These are phyloP conservation scores for Agonopterix heracliana DNA, from an alignment of 2,888 invertebrate species.

Conservation along the genomic window DNA sequence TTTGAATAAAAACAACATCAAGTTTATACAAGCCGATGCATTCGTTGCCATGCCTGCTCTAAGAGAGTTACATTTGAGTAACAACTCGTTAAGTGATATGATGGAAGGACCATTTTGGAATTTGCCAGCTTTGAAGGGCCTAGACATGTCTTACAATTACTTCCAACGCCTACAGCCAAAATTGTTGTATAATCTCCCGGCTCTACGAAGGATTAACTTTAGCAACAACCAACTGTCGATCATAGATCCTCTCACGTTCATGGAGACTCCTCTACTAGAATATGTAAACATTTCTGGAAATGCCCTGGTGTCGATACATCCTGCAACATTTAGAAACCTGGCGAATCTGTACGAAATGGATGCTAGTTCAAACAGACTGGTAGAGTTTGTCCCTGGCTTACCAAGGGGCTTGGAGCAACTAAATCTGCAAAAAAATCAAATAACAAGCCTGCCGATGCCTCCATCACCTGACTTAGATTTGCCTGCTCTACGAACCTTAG, in stretches of 20 bases:
- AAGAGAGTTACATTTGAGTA: constrained; percentile 86
- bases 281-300: constrained; percentile 88
- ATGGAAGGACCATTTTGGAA: constrained; percentile 89
- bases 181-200: constrained; percentile 84
- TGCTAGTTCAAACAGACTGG: constrained; percentile 81
- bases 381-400: constrained; percentile 86
- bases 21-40: constrained; percentile 85
- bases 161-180: constrained; percentile 83
- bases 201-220: constrained; percentile 84
- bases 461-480: constrained; percentile 82
- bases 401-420: constrained; percentile 86
- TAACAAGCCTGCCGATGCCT: constrained; percentile 78
- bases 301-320: constrained; percentile 81
- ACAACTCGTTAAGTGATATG: constrained; percentile 87
- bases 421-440: constrained; percentile 82
- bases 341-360: constrained; percentile 87
- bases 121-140: constrained; percentile 87
- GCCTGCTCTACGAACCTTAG: constrained; percentile 83
- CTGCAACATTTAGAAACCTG: constrained; percentile 85
- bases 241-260: constrained; percentile 84
- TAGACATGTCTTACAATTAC: constrained; percentile 87
- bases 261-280: constrained; percentile 83
- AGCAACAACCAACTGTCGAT: constrained; percentile 83
- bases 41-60: constrained; percentile 90
- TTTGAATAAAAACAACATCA: constrained; percentile 86